Conservation (phyloP, 2,888 invertebrate species). For the Scotopteryx bipunctaria region DNA sequence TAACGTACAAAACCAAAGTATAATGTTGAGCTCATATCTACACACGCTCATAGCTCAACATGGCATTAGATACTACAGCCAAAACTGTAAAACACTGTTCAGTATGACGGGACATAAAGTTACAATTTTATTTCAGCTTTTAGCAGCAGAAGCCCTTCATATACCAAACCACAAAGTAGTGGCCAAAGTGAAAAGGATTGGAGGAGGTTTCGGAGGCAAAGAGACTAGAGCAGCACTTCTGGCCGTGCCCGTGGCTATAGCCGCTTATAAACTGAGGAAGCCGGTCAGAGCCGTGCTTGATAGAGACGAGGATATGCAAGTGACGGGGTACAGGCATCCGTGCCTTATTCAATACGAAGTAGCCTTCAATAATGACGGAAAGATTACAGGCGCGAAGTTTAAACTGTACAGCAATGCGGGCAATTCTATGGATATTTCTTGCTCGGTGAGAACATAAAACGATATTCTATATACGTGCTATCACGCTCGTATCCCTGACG, state of each 20-base stretch:
- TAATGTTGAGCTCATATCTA: too few relatives aligned
- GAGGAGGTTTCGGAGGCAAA: constrained; percentile 96
- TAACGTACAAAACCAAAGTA: too few relatives aligned
- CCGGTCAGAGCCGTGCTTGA: constrained; percentile 91
- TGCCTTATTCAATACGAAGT: constrained; percentile 90
- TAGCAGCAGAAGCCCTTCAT: constrained; percentile 84
- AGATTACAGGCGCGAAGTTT: constrained; percentile 85
- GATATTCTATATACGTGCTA: too few relatives aligned
- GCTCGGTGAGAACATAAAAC: constrained; percentile 73
- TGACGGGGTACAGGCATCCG: constrained; percentile 91
- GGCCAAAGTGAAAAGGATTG: constrained; percentile 89
- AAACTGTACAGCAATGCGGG: constrained; percentile 89
- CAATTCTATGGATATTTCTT: constrained; percentile 88
- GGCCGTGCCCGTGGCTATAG: constrained; percentile 87
- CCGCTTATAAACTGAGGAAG: constrained; percentile 87
- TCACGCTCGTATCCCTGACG: too few relatives aligned
- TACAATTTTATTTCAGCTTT: constrained; percentile 76
- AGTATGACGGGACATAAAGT: too few relatives aligned
- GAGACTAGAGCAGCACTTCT: constrained; percentile 86
- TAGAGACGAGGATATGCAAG: constrained; percentile 93
- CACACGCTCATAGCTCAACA: too few relatives aligned
- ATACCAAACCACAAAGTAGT: constrained; percentile 87
- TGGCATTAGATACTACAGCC: too few relatives aligned
- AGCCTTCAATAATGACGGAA: constrained; percentile 87
- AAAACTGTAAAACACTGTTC: too few relatives aligned